Percentiles rank a stretch among this genome's conserved stretches.
Conservation (phyloP, 2,888 invertebrate genomes). For the Caradrina clavipalpis region DNA sequence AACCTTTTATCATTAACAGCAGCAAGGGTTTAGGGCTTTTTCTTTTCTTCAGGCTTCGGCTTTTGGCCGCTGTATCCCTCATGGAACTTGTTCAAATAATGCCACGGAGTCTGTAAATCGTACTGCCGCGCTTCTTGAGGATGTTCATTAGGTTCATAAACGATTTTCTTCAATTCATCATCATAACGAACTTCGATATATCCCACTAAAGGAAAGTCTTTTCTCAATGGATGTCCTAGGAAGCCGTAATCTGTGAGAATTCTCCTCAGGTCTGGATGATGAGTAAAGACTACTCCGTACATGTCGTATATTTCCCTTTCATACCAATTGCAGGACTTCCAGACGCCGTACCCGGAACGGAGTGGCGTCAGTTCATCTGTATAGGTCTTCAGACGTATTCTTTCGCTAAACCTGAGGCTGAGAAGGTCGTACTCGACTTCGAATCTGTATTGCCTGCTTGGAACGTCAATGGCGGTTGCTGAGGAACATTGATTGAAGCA, state of each 20-base stretch:
- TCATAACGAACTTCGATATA: constrained; percentile 86
- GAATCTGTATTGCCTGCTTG: constrained; percentile 80
- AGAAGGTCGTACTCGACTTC: constrained; percentile 81
- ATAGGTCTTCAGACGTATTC: constrained; percentile 81
- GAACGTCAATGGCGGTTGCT: constrained; percentile 84
- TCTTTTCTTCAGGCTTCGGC: not conserved
- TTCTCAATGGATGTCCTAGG: constrained; percentile 84
- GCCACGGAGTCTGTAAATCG: constrained; percentile 83
- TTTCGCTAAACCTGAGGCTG: constrained; percentile 77
- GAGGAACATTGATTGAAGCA: constrained; percentile 80
- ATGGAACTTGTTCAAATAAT: constrained; percentile 81
- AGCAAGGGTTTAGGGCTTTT: not conserved
- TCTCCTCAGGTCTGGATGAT: constrained; percentile 86
- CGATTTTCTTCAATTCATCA: constrained; percentile 85
- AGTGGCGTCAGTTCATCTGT: constrained; percentile 86
- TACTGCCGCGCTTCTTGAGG: constrained; percentile 81
- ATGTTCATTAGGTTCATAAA: constrained; percentile 85
- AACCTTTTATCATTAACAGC: not conserved
- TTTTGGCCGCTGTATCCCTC: constrained; percentile 74
- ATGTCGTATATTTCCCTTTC: constrained; percentile 87
- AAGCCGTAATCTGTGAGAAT: constrained; percentile 87
- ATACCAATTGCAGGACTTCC: constrained; percentile 74
- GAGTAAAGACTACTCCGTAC: constrained; percentile 83
- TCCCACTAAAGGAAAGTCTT: constrained; percentile 85
- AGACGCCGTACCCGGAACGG: constrained; percentile 77